phyloP scores from a whole-genome alignment of 92 coral and sea anemone genomes.

The Montipora capitata region DNA sequence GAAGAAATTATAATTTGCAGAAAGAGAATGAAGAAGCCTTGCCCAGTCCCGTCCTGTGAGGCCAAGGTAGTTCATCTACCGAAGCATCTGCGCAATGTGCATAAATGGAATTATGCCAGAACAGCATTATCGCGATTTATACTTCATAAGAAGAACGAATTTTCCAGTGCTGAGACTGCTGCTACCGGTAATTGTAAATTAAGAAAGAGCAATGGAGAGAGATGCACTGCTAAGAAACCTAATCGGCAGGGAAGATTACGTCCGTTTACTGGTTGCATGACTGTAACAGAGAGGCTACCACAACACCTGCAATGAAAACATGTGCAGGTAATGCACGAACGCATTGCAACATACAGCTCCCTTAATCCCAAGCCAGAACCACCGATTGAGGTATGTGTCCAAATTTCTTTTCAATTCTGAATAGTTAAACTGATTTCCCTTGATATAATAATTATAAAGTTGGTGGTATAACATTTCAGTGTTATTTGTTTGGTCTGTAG shows the following conservation, averaged over 20 bases:
- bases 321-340: no score
- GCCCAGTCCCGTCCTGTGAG: slow-evolving; percentile 21
- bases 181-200: slow-evolving; percentile 6
- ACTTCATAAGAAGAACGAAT: slow-evolving; percentile 35
- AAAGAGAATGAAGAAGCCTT: slow-evolving; percentile 18
- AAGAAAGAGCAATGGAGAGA: slow-evolving; percentile 15
- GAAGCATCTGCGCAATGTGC: slow-evolving; percentile 49
- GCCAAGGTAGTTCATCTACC: slow-evolving; percentile 45
- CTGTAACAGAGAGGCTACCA: no score
- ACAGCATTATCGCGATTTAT: slow-evolving; percentile 25
- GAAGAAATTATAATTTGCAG: not conserved
- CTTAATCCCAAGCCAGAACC: no score
- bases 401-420: no score
- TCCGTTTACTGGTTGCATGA: not conserved
- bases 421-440: no score
- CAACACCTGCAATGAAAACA: no score
- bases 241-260: slow-evolving; percentile 3
- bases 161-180: slow-evolving; percentile 23
- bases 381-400: no score
- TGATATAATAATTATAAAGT: no score
- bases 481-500: no score
- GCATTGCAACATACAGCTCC: no score
- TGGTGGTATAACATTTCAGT: no score
- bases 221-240: not conserved
- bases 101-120: slow-evolving; percentile 26